Evolutionary conservation across 2,797 vertebrate genomes (phyloP).

Genomic region (Sebastes hubbsi): DNA sequence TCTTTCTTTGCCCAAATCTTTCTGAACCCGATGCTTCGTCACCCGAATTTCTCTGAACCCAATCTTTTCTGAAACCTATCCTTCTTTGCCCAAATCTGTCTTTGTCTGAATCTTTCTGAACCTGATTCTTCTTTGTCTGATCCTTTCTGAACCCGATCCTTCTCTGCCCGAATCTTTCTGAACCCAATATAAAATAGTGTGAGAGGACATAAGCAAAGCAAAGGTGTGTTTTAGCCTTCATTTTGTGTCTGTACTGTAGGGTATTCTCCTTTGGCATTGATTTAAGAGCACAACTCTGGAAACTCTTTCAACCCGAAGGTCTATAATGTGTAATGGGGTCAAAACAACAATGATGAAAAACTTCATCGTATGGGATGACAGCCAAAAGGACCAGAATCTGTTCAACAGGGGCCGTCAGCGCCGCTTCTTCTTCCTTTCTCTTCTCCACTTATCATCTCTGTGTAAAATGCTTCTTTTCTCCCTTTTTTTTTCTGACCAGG

Average conservation of each 20-base stretch:
- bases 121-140: too few relatives aligned
- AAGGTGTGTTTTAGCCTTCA: not conserved
- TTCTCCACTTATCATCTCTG: not conserved
- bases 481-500: conserved; percentile 27
- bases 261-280: conserved; percentile 2
- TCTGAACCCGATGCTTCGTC: too few relatives aligned
- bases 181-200: not conserved
- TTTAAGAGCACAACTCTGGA: conserved; percentile 14
- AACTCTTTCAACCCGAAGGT: conserved; percentile 3
- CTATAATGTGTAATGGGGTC: conserved; percentile 18
- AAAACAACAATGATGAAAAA: conserved; percentile 19
- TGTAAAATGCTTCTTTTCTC: conserved; percentile 5
- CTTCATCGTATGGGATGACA: not conserved
- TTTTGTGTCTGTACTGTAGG: not conserved
- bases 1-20: not conserved
- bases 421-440: not conserved
- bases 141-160: rapidly evolving
- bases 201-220: not conserved
- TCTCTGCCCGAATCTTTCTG: too few relatives aligned
- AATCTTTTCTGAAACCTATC: too few relatives aligned
- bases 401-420: not conserved
- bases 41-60: not conserved
- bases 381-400: not conserved
- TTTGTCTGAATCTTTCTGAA: too few relatives aligned
- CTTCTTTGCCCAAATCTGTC: not conserved